These are phyloP conservation scores for Natator depressus DNA, from an alignment of 2,113 vertebrate genomes.

Conservation along the genomic window DNA sequence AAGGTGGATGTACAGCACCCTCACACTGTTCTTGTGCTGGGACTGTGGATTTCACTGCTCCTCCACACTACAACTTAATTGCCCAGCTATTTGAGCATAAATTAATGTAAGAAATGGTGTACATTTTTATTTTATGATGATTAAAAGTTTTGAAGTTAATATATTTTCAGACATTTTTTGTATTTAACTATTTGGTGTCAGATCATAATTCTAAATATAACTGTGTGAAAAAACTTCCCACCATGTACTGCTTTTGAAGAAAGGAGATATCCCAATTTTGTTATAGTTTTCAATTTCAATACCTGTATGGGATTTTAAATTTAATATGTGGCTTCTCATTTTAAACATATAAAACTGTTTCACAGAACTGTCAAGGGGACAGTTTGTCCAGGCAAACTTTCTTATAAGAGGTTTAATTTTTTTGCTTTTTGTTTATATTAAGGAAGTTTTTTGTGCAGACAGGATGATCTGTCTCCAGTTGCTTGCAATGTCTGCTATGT, in stretches of 20 bases:
- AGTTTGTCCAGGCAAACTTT: not conserved
- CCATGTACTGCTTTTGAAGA: not conserved
- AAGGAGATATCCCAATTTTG: not conserved
- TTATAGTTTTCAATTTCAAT: not conserved
- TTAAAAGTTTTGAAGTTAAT: not conserved
- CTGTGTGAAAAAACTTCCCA: not conserved
- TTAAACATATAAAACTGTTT: not conserved
- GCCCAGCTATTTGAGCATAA: not conserved
- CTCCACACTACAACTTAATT: not conserved
- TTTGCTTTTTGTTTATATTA: not conserved
- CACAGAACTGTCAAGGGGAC: not conserved
- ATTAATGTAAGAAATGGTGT: not conserved
- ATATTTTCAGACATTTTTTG: not conserved
- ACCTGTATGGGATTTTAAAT: not conserved
- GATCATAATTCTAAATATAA: not conserved
- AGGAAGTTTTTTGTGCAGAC: not conserved
- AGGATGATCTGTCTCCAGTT: not conserved
- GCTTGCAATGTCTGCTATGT: not conserved
- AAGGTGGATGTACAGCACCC: not conserved
- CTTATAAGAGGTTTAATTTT: not conserved
- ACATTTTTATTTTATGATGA: not conserved
- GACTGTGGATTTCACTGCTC: not conserved
- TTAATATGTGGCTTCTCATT: constrained; percentile 32
- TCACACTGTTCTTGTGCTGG: not conserved
- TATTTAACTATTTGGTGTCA: not conserved